Evolutionary conservation across 2,888 invertebrate species (phyloP).

Genomic region (Lepidochitona cinerea): DNA sequence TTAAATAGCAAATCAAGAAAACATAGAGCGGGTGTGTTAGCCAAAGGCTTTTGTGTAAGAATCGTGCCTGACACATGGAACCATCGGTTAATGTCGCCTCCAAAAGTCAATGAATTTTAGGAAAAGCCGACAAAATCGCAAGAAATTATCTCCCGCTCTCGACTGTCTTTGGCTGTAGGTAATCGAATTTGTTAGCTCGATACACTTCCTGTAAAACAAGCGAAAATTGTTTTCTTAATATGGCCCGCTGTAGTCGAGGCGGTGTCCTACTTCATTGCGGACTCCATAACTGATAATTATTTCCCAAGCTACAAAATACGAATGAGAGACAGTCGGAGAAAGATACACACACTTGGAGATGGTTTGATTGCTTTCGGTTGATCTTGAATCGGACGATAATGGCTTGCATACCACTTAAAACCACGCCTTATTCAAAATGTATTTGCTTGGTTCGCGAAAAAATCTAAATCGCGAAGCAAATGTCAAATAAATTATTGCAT

Average conservation of each 20-base stretch:
- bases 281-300: background rate
- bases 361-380: background rate
- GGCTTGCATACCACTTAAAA: background rate
- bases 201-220: background rate
- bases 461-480: background rate
- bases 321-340: background rate
- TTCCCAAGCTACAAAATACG: background rate
- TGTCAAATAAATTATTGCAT: conserved; percentile 5
- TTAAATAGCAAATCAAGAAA: conserved; percentile 7
- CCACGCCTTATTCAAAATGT: background rate
- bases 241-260: background rate
- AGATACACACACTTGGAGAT: background rate
- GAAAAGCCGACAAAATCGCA: background rate
- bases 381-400: conserved; percentile 1
- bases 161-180: background rate
- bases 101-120: background rate
- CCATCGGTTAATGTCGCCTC: background rate
- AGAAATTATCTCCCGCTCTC: background rate
- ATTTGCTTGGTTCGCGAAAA: background rate
- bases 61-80: background rate
- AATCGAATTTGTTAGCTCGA: conserved; percentile 3
- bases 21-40: background rate
- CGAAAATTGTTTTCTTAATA: conserved; percentile 7
- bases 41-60: background rate
- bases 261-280: background rate